Percentiles rank a stretch among this genome's conserved stretches.
phyloP scores from a whole-genome alignment of 2,797 vertebrate species.

The Tenualosa thibaudeaui region DNA sequence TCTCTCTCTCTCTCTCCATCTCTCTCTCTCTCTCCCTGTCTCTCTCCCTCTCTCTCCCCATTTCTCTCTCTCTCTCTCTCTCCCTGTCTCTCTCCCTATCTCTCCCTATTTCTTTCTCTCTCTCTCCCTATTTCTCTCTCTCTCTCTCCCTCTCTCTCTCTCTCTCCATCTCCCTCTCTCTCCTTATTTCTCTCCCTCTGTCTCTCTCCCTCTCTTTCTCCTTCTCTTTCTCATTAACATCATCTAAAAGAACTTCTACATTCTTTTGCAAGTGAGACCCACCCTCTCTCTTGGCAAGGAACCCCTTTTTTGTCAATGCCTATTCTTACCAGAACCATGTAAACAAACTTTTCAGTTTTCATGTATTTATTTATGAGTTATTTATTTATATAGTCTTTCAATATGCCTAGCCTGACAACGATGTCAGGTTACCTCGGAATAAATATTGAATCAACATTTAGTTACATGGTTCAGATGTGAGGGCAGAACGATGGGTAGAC shows the following conservation, averaged over 20 bases:
- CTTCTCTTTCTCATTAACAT: not conserved
- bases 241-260: not conserved
- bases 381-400: not conserved
- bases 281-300: not conserved
- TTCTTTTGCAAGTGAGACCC: not conserved
- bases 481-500: not conserved
- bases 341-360: not conserved
- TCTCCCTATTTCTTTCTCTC: not conserved
- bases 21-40: not conserved
- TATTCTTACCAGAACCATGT: not conserved
- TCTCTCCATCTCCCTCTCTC: not conserved
- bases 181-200: not conserved
- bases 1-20: not conserved
- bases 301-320: not conserved
- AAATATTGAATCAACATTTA: not conserved
- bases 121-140: not conserved
- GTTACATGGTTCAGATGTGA: not conserved
- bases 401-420: not conserved
- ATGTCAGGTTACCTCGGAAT: not conserved
- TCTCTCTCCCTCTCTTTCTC: not conserved
- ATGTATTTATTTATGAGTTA: not conserved
- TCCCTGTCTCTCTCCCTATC: not conserved
- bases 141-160: not conserved
- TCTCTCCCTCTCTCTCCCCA: not conserved
- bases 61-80: not conserved